Evolutionary conservation across 1,140 invertebrate genomes (phyloP), one percentile per base, ranked within the genome.

Genomic region (Agrilus planipennis): DNA sequence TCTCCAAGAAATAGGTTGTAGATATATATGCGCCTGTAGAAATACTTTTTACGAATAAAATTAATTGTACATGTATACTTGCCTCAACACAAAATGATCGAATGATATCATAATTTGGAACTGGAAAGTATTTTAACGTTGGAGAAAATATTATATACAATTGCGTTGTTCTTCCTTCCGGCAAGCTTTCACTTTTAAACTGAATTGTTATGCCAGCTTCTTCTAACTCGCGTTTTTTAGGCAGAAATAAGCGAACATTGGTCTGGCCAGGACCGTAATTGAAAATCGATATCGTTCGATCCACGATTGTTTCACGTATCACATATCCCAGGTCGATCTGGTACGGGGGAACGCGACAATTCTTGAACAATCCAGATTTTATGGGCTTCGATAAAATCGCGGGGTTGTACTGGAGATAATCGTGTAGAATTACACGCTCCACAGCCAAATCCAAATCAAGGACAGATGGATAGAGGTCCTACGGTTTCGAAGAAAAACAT

Each of bases 401-500:
- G 17, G 39, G 22, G 47, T 61, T 58, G 7, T 49, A 34, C 23
- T 44, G 20, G 3, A 67, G 40, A 44, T 55, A 50, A 19, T 53
- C 43, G 31, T 37, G 52, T 10, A 61, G 47, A 14, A 61, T 35
- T 20, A 53, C 38, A 38, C 62, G 58, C 41, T 70, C 68, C 19
- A 66, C 52, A 6, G 62, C 57, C 55, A 70, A 57, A 7, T 62
- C 56, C 12, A 70, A 67, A 31, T 68, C 67, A 4, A 60, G 42
- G 14, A 34, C 30, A 14, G 39, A 46, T 15, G 51, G 54, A 34
- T 45, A 55, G 11, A 29, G 7, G 21, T 51, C 50, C 49, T 56
- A 3, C 3, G 20, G n/a, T n/a, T n/a, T n/a, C n/a, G 29, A 38
- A 49, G 27, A 30, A 34, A 7, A 40, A 30, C 22, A 27, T 39